Evolutionary conservation across 2,113 vertebrate genomes (phyloP), one percentile per base, ranked within the genome.

Genomic region (Cheirogaleus medius): DNA sequence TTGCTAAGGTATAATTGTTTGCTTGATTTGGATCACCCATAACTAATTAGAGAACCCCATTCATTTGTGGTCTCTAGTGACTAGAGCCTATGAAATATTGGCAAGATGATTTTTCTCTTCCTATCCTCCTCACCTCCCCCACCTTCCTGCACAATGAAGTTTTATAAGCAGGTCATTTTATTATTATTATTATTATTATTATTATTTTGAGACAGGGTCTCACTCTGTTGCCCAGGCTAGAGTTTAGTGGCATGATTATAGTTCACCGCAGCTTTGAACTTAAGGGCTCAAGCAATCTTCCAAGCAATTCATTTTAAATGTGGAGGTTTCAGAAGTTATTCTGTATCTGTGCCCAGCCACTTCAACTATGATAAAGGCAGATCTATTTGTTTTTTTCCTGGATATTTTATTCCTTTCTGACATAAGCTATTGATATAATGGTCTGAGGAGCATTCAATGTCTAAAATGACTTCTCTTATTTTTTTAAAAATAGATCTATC

Each of bases 401-500:
- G 42, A 12, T 87, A 23, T 9, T 54, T 78, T 60, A 64, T 80
- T 42, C 58, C 69, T 92, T 87, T 49, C 71, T 94, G 37, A 47
- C 10, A 25, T 10, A 93, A 80, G 54, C 29, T 69, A 7, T 68
- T 86, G 32, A 78, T 91, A 60, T 3, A 82, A 13, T 52, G 74
- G 12, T 66, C 42, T 69, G 17, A 89, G 29, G 13, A 92, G 6
- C 23, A 80, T 63, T 85, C 21, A n/a, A 3, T 49, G 0, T 95
- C 78, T 98, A 87, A 97, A 95, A 83, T 92, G 13, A 23, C 13
- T 95, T 93, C 37, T 86, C n/a, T 93, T 42, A 42, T 96, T 96
- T 86, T 69, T n/a, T 80, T 87, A 44, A 92, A 95, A 91, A 95
- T 98, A 99, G 99, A 99, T 98, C 68, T 98, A 71, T 99, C 99